phyloP scores from a whole-genome alignment of 2,797 vertebrate species.

The Peromyscus eremicus region DNA sequence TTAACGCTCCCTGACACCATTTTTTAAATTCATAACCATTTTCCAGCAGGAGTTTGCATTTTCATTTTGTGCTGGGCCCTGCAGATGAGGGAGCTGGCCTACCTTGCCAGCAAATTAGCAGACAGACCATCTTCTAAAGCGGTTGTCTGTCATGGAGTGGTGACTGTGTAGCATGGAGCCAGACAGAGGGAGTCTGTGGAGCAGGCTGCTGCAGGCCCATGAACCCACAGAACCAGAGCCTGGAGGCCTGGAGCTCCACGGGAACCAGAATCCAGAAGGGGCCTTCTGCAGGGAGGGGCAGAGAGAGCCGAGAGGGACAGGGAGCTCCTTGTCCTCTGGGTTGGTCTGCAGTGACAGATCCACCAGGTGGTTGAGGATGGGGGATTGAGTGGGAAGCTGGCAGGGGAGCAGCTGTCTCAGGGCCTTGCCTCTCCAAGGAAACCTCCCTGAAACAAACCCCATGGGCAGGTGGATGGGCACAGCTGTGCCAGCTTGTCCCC shows the following conservation, averaged over 20 bases:
- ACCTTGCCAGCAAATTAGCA: not conserved
- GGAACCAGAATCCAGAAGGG: not conserved
- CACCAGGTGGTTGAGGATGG: not conserved
- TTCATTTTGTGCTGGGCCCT: not conserved
- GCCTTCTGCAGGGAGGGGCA: not conserved
- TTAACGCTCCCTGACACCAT: not conserved
- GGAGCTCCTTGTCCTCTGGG: not conserved
- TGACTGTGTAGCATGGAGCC: accelerated
- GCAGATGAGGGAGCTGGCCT: not conserved
- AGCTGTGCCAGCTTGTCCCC: constrained; percentile 46
- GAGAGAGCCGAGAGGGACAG: no score
- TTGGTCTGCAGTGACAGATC: not conserved
- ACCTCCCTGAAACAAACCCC: not conserved
- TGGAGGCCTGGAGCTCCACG: accelerated
- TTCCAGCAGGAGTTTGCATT: not conserved
- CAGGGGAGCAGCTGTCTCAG: constrained; percentile 39
- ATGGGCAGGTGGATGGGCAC: not conserved
- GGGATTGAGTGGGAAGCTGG: not conserved
- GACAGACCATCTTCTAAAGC: not conserved
- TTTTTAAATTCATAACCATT: not conserved
- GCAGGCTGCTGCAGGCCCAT: not conserved
- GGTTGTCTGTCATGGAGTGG: accelerated
- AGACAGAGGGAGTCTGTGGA: accelerated
- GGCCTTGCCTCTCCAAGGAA: constrained; percentile 40
- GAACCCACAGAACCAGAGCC: not conserved